phyloP scores from a whole-genome alignment of 2,113 vertebrate genomes.

The Nothoprocta perdicaria region DNA sequence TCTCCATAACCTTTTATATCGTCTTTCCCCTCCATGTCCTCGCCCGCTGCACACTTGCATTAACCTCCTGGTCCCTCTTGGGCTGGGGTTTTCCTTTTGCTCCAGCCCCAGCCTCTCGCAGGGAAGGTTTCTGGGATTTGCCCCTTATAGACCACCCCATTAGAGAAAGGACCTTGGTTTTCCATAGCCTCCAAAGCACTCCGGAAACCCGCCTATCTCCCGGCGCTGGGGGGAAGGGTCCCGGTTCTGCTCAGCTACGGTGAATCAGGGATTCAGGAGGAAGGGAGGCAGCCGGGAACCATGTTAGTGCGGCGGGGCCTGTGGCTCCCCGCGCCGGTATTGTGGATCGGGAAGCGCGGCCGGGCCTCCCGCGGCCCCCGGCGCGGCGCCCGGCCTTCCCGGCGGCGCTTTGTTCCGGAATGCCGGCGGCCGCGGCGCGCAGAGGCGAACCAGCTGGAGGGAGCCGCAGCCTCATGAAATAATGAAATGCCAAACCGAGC shows the following conservation, averaged over 20 bases:
- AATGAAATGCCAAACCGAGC: slow-evolving; percentile 88
- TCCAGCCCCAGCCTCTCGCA: fast-evolving
- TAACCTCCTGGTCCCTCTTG: fast-evolving
- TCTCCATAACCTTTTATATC: not conserved
- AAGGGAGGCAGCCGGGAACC: not conserved
- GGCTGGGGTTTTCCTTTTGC: not conserved
- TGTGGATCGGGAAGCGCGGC: not conserved
- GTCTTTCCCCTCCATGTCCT: too few relatives aligned
- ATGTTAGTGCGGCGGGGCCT: not conserved
- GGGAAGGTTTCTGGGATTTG: not conserved
- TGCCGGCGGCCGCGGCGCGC: slow-evolving; percentile 74
- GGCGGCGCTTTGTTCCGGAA: slow-evolving; percentile 70
- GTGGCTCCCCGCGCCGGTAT: not conserved
- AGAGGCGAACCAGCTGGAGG: slow-evolving; percentile 84
- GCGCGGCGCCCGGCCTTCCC: too few relatives aligned
- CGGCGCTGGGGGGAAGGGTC: too few relatives aligned
- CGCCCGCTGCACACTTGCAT: fast-evolving
- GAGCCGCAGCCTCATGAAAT: slow-evolving; percentile 82
- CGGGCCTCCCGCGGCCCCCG: too few relatives aligned
- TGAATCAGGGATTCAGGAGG: not conserved
- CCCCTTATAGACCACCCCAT: not conserved
- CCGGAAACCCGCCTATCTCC: fast-evolving
- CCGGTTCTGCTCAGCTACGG: fast-evolving
- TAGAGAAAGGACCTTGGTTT: not conserved
- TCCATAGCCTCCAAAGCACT: not conserved